Evolutionary conservation across 2,888 invertebrate genomes (phyloP).

Genomic region (Tolmerus cingulatus): DNA sequence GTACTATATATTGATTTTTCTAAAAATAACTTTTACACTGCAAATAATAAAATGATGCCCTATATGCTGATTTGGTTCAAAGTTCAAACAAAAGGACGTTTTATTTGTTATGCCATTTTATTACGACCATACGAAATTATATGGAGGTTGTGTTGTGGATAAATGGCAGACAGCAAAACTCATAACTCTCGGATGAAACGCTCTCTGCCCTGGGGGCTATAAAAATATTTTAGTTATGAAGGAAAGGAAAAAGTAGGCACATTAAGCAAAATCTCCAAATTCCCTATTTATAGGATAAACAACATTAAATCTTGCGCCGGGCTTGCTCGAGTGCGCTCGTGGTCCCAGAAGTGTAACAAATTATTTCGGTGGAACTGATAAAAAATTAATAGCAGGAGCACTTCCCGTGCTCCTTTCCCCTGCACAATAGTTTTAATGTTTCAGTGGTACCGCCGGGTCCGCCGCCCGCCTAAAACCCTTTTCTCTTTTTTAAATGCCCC

Average conservation of each 20-base stretch:
- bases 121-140: neutral
- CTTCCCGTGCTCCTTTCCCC: neutral
- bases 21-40: neutral
- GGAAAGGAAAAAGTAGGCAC: neutral
- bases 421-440: neutral
- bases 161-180: neutral
- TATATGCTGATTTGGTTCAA: neutral
- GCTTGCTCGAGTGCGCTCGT: neutral
- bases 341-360: neutral
- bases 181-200: neutral
- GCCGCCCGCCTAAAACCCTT: neutral
- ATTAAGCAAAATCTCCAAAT: neutral
- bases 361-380: neutral
- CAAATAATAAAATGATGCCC: neutral
- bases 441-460: neutral
- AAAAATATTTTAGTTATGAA: constrained; percentile 7
- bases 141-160: neutral
- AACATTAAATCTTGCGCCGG: neutral
- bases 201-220: neutral
- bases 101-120: neutral
- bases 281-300: neutral
- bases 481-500: constrained; percentile 2
- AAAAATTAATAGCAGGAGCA: neutral
- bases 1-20: neutral
- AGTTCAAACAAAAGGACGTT: neutral